These are phyloP conservation scores for Cettia cetti DNA, from an alignment of 2,113 vertebrate species.

Conservation along the genomic window DNA sequence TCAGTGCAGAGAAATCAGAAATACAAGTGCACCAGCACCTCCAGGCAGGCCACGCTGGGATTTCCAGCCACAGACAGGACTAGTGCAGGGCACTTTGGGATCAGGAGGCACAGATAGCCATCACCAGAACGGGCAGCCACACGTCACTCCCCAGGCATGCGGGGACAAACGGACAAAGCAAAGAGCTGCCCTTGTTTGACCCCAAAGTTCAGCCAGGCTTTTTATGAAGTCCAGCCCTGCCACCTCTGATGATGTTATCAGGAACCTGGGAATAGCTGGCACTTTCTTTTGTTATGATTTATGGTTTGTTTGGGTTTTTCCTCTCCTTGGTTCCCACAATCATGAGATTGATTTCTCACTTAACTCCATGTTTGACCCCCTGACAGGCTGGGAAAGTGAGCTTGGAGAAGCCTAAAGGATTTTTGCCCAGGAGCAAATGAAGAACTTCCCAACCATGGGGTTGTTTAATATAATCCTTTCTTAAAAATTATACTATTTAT, in stretches of 20 bases:
- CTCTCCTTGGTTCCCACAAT: background rate
- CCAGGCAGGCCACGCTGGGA: background rate
- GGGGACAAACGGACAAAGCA: conserved; percentile 11
- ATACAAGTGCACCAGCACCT: background rate
- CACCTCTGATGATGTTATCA: conserved; percentile 53
- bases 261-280: conserved; percentile 41
- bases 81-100: background rate
- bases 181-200: conserved; percentile 32
- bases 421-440: background rate
- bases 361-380: background rate
- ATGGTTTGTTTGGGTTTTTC: conserved; percentile 42
- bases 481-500: background rate
- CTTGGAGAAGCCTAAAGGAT: background rate
- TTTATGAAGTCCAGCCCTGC: background rate
- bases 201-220: conserved; percentile 45
- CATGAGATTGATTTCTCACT: background rate
- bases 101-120: background rate
- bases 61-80: background rate
- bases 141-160: conserved; percentile 47
- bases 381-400: background rate
- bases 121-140: background rate
- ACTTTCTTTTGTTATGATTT: conserved; percentile 41
- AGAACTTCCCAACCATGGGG: background rate
- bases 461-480: background rate
- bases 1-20: background rate